Base-by-base conservation (phyloP, 2,113 vertebrate genomes). In the Peromyscus polionotus region DNA sequence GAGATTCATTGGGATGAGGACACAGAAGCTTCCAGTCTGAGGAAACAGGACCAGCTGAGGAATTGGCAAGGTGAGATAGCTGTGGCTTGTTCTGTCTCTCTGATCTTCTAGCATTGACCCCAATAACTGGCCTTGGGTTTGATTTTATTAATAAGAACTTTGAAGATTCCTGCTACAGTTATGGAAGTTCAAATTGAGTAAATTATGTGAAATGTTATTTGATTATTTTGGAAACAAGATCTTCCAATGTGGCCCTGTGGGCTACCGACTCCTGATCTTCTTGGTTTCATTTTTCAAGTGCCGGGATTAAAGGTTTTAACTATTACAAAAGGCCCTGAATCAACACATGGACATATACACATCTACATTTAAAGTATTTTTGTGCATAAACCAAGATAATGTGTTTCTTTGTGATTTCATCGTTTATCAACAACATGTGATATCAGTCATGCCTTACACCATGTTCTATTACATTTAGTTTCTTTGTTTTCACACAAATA, bases 401-500 rank as follows among this genome's bases (percentile, higher is more conserved):
- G 61, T 59, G 61, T 75, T 88, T 97, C 5, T 75, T 80, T 81
- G 6, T 59, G 17, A 92, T 67, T 39, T 79, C 75, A 63, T 33
- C 7, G 51, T 70, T 85, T 48, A 48, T 75, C 19, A 89, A 19
- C 7, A 90, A 20, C 22, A 92, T 48, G 54, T 48, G 76, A 31
- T 77, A 85, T 77, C 81, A 87, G 48, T 73, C 36, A 57, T 67
- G 0, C 20, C n/a, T 77, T 61, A 54, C 24, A 72, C 20, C 63
- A 6, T 31, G 14, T 28, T 65, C 5, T 57, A 36, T 26, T 83
- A 83, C 87, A 77, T 70, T 59, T 75, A 26, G 33, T 28, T 86
- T 93, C 14, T 87, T 95, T 61, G 59, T 11, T 95, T 92, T 87
- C 51, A 90, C 26, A 81, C 14, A 90, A 72, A 72, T 59, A 63